Conservation (phyloP, 2,888 invertebrate genomes). For the Eupithecia abbreviata region DNA sequence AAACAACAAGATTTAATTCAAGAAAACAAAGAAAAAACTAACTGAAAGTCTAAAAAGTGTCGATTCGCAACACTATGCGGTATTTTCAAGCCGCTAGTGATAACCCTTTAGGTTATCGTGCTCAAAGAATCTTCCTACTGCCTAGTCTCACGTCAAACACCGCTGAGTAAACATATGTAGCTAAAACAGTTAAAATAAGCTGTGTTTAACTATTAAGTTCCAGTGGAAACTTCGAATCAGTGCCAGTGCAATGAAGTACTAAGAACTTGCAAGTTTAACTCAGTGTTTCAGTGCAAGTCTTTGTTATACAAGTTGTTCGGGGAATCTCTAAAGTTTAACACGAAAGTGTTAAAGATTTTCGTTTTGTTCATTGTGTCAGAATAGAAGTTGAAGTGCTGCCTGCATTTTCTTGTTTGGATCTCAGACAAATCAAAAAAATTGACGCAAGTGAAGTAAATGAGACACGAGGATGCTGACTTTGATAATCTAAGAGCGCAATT, state of each 20-base stretch:
- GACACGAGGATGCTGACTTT: not conserved
- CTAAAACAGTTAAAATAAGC: not conserved
- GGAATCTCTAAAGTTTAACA: not conserved
- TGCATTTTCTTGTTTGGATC: not conserved
- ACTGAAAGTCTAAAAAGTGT: not conserved
- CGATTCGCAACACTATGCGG: not conserved
- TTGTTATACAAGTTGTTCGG: not conserved
- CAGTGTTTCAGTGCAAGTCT: conserved; percentile 1
- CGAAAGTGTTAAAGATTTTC: not conserved
- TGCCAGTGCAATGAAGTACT: not conserved
- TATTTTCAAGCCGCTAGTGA: not conserved
- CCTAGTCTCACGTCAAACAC: not conserved
- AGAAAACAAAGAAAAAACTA: not conserved
- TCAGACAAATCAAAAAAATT: not conserved
- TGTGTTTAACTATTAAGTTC: not conserved
- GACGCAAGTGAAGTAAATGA: not conserved
- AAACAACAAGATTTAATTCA: not conserved
- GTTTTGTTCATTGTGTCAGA: not conserved
- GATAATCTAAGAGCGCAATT: not conserved
- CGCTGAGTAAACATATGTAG: conserved; percentile 1
- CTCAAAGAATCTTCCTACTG: not conserved
- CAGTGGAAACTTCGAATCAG: conserved; percentile 1
- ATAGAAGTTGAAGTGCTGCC: not conserved
- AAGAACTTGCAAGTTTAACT: not conserved
- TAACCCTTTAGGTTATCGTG: conserved; percentile 5